A percentile compares a stretch with the other conserved stretches of the same genome.
Evolutionary conservation across 64 coral and sea anemone species (phyloP).

Genomic region (Montipora cactus): DNA sequence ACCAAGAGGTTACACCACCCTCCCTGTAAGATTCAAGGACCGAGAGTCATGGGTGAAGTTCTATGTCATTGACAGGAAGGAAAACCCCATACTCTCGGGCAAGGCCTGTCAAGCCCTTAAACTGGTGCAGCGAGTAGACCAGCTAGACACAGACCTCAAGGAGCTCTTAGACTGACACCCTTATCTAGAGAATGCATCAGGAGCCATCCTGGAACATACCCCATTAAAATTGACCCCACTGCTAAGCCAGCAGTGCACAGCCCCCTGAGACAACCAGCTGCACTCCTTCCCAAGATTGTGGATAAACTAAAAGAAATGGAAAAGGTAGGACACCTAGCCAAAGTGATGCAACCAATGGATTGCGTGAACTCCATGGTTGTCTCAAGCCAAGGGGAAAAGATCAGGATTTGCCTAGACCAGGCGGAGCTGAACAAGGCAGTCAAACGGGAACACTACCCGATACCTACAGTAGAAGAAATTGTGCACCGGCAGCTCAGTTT

Average conservation of each 20-base stretch:
- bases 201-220: constrained; percentile 52
- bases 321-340: constrained; percentile 31
- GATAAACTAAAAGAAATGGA: constrained; percentile 31
- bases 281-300: constrained; percentile 4
- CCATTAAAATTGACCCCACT: constrained; percentile 54
- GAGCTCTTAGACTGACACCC: neutral
- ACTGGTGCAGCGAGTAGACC: constrained; percentile 9
- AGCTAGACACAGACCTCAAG: neutral
- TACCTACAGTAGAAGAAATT: constrained; percentile 53
- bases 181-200: constrained; percentile 29
- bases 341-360: constrained; percentile 19
- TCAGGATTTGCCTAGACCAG: constrained; percentile 35
- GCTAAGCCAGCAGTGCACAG: constrained; percentile 33
- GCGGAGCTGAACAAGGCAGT: constrained; percentile 7
- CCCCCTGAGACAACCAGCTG: constrained; percentile 25
- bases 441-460: constrained; percentile 25
- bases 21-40: constrained; percentile 12
- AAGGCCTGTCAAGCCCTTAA: constrained; percentile 58
- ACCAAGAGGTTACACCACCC: constrained; percentile 12
- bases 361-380: constrained; percentile 34
- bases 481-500: too few species aligned
- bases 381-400: neutral
- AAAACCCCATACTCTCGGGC: constrained; percentile 24
- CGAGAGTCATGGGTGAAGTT: constrained; percentile 7
- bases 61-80: constrained; percentile 33